Evolutionary conservation across 2,113 vertebrate species (phyloP).

Genomic region (Daubentonia madagascariensis): DNA sequence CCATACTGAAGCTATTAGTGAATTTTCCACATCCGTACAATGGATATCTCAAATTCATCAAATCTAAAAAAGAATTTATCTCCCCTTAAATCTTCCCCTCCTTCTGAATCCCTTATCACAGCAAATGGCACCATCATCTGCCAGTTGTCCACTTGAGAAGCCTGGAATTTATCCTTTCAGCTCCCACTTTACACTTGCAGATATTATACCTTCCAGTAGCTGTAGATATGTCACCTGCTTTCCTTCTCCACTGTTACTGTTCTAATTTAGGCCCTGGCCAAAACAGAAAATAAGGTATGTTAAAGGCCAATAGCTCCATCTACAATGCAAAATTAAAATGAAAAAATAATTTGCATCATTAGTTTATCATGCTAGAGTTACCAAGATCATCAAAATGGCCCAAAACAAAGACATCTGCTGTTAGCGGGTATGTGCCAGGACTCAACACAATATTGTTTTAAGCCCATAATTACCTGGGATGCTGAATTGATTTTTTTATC

Average conservation of each 20-base stretch:
- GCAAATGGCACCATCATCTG: background rate
- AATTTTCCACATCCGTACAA: background rate
- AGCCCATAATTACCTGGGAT: constrained; percentile 74
- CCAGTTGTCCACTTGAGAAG: background rate
- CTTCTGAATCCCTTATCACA: background rate
- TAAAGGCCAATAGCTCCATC: constrained; percentile 45
- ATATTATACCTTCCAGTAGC: background rate
- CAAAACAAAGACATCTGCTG: constrained; percentile 76
- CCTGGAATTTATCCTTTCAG: constrained; percentile 30
- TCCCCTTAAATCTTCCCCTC: background rate
- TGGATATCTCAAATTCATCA: background rate
- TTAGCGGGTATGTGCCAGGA: constrained; percentile 65
- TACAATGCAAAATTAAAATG: constrained; percentile 70
- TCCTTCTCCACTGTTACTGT: background rate
- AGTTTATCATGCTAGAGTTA: constrained; percentile 65
- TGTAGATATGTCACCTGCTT: constrained; percentile 5
- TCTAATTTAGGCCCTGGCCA: constrained; percentile 29
- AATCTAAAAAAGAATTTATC: background rate
- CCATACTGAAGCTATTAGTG: background rate
- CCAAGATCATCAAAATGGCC: constrained; percentile 50
- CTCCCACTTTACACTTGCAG: background rate
- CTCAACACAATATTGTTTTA: constrained; percentile 78
- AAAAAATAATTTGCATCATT: constrained; percentile 64
- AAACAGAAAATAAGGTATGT: constrained; percentile 38
- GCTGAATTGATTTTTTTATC: constrained; percentile 74